These are phyloP conservation scores for Spodoptera picta DNA, from an alignment of 2,888 invertebrate genomes.

Conservation along the genomic window DNA sequence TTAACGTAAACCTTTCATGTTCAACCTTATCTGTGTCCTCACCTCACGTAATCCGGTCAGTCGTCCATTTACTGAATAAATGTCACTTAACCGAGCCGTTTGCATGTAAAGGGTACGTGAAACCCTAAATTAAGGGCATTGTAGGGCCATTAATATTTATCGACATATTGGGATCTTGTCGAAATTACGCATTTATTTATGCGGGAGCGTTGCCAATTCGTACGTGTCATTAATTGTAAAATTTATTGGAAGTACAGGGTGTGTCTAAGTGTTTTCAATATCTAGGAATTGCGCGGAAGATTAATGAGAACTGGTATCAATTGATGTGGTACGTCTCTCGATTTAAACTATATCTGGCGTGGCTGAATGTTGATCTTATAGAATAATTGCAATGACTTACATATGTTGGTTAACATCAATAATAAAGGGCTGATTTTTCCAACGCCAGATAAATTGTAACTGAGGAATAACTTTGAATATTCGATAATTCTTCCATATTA, in stretches of 20 bases:
- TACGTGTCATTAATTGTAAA: not conserved
- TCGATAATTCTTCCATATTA: too few relatives aligned
- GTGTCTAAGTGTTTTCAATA: not conserved
- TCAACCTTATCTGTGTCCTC: not conserved
- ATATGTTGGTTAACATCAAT: too few relatives aligned
- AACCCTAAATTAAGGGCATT: slow-evolving; percentile 14
- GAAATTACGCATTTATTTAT: slow-evolving; percentile 1
- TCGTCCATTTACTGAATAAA: slow-evolving; percentile 7
- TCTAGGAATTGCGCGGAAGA: too few relatives aligned
- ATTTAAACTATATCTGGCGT: too few relatives aligned
- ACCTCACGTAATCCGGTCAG: slow-evolving; percentile 1
- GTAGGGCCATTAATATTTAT: slow-evolving; percentile 37
- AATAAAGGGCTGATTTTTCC: too few relatives aligned
- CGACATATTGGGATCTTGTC: slow-evolving; percentile 16
- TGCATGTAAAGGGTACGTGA: slow-evolving; percentile 9
- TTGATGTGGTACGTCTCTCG: too few relatives aligned
- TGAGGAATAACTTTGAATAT: too few relatives aligned
- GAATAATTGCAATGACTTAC: too few relatives aligned
- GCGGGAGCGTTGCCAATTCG: not conserved
- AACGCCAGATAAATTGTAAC: too few relatives aligned
- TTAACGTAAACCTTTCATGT: not conserved
- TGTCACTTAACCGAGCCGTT: slow-evolving; percentile 18
- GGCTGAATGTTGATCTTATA: too few relatives aligned
- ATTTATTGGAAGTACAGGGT: not conserved
- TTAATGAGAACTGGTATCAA: too few relatives aligned